Base-by-base conservation (phyloP, 2,797 vertebrate species). In the Takifugu rubripes region DNA sequence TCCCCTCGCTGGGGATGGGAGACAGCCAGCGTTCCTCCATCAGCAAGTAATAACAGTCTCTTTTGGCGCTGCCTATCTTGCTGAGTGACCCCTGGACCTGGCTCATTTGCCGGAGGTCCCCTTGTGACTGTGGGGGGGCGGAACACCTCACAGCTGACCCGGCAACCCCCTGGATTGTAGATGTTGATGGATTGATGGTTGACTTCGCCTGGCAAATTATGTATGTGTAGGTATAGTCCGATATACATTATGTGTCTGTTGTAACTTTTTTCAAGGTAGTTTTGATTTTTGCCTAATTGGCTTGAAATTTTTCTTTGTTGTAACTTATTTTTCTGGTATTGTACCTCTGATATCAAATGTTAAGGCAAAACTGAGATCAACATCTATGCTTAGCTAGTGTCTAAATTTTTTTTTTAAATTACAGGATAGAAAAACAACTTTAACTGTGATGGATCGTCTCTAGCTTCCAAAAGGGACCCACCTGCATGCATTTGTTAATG, bases 371-470 rank as follows among this genome's bases (percentile, higher is more conserved):
- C 60, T 12, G 4, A 40, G 36, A 14, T 10, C 36, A 40, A 1
- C 12, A 12, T 3, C 36, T 40, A 3, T 4, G 12, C 36, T 14
- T 14, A 40, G 14, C 14, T 40, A 14, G 36, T 14, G 14, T 11
- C 36, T 40, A 14, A 14, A 15, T 21, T 21, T 21, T 21, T 21
- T 21, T 21, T 21, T 21, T 21, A 44, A 49, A 59, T 70, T 70
- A 44, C 66, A 25, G 54, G 29, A 58, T 72, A 64, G 79, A 82
- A 40, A 84, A 83, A 82, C 75, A 83, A 66, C 61, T 62, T 76
- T 82, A 85, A 88, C 78, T 86, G 83, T 82, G 81, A 72, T 56
- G 80, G 65, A 85, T 79, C 79, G 75, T 60, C 43, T 44, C 3
- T 17, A 59, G 73, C 75, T 77, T 77, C 84, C 64, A 72, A 14